Percentiles rank a stretch among this genome's conserved stretches.
phyloP scores from a whole-genome alignment of 1,140 invertebrate genomes.

The Zaprionus tsacasi region DNA sequence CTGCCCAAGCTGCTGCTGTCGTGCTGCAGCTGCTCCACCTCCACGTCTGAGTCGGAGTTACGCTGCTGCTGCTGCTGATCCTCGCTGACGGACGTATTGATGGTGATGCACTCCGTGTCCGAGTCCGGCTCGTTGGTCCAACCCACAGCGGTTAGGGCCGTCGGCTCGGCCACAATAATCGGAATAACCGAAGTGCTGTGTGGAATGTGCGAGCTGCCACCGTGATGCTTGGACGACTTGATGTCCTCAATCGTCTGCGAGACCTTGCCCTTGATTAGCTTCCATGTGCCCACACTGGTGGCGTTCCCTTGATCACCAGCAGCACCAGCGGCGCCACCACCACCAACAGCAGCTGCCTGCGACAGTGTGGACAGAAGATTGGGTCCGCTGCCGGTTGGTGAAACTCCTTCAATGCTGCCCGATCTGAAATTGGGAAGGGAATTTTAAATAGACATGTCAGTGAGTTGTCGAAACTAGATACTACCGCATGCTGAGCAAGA shows the following conservation, averaged over 20 bases:
- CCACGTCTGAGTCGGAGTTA: slow-evolving; percentile 76
- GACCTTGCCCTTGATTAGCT: slow-evolving; percentile 82
- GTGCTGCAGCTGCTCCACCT: slow-evolving; percentile 59
- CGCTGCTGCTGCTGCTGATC: slow-evolving; percentile 38
- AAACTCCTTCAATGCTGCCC: slow-evolving; percentile 74
- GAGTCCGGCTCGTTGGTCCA: slow-evolving; percentile 73
- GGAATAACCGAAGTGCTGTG: slow-evolving; percentile 40
- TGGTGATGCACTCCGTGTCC: slow-evolving; percentile 67
- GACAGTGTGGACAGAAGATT: slow-evolving; percentile 66
- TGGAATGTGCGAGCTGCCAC: slow-evolving; percentile 8
- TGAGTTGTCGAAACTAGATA: background rate
- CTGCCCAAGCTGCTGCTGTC: slow-evolving; percentile 60
- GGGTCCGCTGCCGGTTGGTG: slow-evolving; percentile 68
- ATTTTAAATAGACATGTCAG: slow-evolving; percentile 27
- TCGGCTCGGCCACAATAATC: slow-evolving; percentile 63
- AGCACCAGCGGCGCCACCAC: slow-evolving; percentile 38
- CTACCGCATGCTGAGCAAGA: too few relatives aligned
- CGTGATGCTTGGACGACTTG: slow-evolving; percentile 76
- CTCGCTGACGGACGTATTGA: slow-evolving; percentile 69
- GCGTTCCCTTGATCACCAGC: background rate
- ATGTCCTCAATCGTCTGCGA: slow-evolving; percentile 83
- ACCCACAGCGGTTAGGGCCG: slow-evolving; percentile 25
- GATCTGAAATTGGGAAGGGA: slow-evolving; percentile 58
- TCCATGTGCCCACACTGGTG: slow-evolving; percentile 75
- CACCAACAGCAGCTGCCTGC: slow-evolving; percentile 6